These are phyloP conservation scores for Saccostrea cuccullata DNA, from an alignment of 1,140 invertebrate genomes.

Conservation along the genomic window DNA sequence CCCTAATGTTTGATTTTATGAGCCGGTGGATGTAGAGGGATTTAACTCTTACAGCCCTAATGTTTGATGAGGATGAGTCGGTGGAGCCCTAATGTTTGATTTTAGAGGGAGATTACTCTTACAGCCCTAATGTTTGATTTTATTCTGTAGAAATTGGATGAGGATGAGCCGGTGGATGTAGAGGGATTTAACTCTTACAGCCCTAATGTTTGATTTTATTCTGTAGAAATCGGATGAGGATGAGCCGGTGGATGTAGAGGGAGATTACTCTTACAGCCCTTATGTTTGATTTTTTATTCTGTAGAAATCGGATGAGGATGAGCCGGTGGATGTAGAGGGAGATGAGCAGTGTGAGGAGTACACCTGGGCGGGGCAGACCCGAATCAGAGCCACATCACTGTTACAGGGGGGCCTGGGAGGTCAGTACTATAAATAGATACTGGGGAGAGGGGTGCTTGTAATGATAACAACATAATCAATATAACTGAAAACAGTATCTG, in stretches of 20 bases:
- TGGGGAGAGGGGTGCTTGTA: constrained; percentile 72
- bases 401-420: constrained; percentile 86
- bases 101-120: constrained; percentile 73
- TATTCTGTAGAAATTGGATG: constrained; percentile 54
- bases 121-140: no score
- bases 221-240: constrained; percentile 65
- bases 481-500: no score
- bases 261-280: constrained; percentile 65
- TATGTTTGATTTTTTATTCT: background rate
- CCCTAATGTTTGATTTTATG: no score
- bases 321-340: constrained; percentile 74
- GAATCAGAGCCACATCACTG: constrained; percentile 85
- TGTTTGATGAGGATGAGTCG: constrained; percentile 66
- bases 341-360: constrained; percentile 87
- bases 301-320: constrained; percentile 67
- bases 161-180: constrained; percentile 74
- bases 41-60: constrained; percentile 63
- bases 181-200: constrained; percentile 71
- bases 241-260: constrained; percentile 74
- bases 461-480: no score
- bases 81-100: constrained; percentile 56
- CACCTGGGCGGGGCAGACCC: constrained; percentile 89
- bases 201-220: background rate
- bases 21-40: constrained; percentile 74
- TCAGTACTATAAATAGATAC: constrained; percentile 65